Evolutionary conservation across 2,888 invertebrate species (phyloP), one percentile per base, ranked within the genome.

Genomic region (Hololepta plana): DNA sequence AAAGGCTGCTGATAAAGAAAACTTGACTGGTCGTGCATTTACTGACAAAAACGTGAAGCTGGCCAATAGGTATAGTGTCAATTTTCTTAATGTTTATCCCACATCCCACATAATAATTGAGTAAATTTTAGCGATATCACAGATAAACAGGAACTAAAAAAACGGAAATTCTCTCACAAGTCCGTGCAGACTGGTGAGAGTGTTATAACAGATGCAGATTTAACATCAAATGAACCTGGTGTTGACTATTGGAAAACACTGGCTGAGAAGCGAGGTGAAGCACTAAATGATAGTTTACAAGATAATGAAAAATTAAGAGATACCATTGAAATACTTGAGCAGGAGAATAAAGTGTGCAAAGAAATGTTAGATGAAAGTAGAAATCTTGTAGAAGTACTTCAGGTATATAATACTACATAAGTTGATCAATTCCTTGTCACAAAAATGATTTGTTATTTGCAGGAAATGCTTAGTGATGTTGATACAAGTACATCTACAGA

Each of bases 331-430:
- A 32, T 40, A 2, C 36, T 56, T 3, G 38, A 49, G 34, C 68
- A 73, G 44, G 70, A 81, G 44, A 72, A 72, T 42, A 54, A 54
- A 29, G 56, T 69, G 32, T 70, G 67, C 30, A 71, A 75, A 45
- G 64, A 69, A 44, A 73, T 81, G 71, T 47, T 81, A 15, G 70
- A 75, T 20, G 81, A 81, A 49, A 69, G 79, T 1, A 72, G 68
- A 42, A 60, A 65, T 44, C 60, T 82, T 35, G 72, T 81, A 14
- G 75, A 79, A 57, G 69, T 80, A 12, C 59, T 84, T 7, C 73
- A 74, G 57, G 76, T 69, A 60, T 41, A 42, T 30, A 26, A n/a
- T n/a, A n/a, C n/a, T n/a, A n/a, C n/a, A n/a, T n/a, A n/a, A n/a
- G n/a, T n/a, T n/a, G n/a, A n/a, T n/a, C n/a, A n/a, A n/a, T n/a